Base-by-base conservation (phyloP, 2,797 vertebrate species). In the Luscinia luscinia region DNA sequence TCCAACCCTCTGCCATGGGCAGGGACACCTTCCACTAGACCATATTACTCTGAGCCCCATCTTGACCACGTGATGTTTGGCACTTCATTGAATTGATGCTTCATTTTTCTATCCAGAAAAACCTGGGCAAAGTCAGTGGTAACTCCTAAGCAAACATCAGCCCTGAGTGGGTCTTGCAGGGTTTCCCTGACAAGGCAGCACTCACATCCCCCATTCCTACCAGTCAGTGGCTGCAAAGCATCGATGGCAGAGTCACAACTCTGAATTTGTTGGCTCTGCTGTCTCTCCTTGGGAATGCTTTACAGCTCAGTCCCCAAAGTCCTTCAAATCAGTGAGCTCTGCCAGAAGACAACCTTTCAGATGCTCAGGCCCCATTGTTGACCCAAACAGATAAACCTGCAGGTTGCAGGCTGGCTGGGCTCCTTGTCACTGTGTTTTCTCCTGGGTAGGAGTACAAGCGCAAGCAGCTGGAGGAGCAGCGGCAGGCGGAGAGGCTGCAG, bases 401-500 rank as follows among this genome's bases (percentile, higher is more conserved):
- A 15, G 80, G 48, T 45, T 61, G 55, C 30, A 2, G 4, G 43
- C 75, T 66, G 72, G 32, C 58, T 0, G 3, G 66, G 66, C 89
- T 67, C 67, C 11, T 11, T 76, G 40, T 89, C 85, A 91, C 76
- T 74, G 48, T 84, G 61, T 36, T 92, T 34, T 87, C 80, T 46
- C 32, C 94, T 83, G 94, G 85, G 40, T 84, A 99, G 99, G 99
- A 99, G 94, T 99, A 99, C 94, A 99, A 99, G 96, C 98, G 99
- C 92, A 99, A 99, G 97, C 99, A 99, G 96, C 96, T 99, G 81
- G 99, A 99, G 98, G 99, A 99, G 97, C 99, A 99, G 98, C 97
- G 99, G 75, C 99, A 99, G 97, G 99, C 99, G 0, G 99, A 99
- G 98, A 98, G 99, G 51, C 98, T 99, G 82, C 99, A 99, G 98